A percentile compares a stretch with the other conserved stretches of the same genome.
These are phyloP conservation scores for Pagetopsis macropterus DNA, from an alignment of 2,797 vertebrate species.

Conservation along the genomic window DNA sequence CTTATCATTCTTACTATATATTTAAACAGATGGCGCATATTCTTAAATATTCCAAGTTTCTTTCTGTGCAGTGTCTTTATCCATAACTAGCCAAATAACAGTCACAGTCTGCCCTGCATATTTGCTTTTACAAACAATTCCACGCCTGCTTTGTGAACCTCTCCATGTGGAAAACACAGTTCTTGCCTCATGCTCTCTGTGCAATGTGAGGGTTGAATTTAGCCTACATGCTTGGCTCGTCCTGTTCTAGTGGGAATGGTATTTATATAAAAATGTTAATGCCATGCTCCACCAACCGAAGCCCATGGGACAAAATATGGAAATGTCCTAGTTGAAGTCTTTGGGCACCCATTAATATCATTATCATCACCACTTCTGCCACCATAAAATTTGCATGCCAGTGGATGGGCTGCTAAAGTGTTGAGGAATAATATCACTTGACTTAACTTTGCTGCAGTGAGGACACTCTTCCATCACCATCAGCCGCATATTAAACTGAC, in stretches of 20 bases:
- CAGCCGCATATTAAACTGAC: neutral
- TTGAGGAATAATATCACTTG: slow-evolving; percentile 30
- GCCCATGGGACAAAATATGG: slow-evolving; percentile 68
- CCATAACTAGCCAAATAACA: neutral
- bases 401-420: slow-evolving; percentile 31
- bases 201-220: slow-evolving; percentile 40
- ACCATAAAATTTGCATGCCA: slow-evolving; percentile 50
- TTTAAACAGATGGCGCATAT: neutral
- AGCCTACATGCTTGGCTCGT: slow-evolving; percentile 55
- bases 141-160: slow-evolving; percentile 5
- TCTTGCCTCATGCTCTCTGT: slow-evolving; percentile 11
- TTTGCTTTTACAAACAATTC: slow-evolving; percentile 24
- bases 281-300: slow-evolving; percentile 54
- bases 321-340: slow-evolving; percentile 61
- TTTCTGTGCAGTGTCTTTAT: neutral
- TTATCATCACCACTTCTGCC: slow-evolving; percentile 58
- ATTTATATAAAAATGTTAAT: slow-evolving; percentile 73
- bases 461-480: slow-evolving; percentile 21
- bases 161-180: slow-evolving; percentile 30
- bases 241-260: slow-evolving; percentile 59
- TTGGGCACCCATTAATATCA: slow-evolving; percentile 71
- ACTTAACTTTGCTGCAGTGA: slow-evolving; percentile 15
- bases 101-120: neutral
- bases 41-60: neutral
- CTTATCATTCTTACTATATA: neutral